Base-by-base conservation (phyloP, 2,113 vertebrate species). In the Anser cygnoides region DNA sequence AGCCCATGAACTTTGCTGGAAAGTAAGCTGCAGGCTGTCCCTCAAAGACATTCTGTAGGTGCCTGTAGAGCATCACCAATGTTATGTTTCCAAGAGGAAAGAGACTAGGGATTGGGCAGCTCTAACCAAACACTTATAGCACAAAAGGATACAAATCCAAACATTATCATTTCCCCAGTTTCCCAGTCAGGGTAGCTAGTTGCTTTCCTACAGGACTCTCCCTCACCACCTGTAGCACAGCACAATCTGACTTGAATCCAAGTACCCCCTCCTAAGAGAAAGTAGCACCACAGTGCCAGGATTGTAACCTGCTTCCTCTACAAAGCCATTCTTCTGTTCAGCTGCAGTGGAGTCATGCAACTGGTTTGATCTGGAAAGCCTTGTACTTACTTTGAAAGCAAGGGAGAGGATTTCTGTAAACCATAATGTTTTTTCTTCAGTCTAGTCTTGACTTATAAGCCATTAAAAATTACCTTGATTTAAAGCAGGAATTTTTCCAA, bases 381-480 rank as follows among this genome's bases (percentile, higher is more conserved):
- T 54, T 63, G 39, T 55, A 20, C 44, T 84, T 55, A 20, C 44
- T 84, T 15, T 73, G 74, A 87, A 77, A 15, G 44, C 61, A 90
- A 89, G 9, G 20, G 61, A 84, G 61, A 81, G 11, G 10, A 46
- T 61, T 94, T 81, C 33, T 88, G 20, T 75, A 81, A 93, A 74
- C 12, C 2, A 0, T 26, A 0, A 43, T 71, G 66, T 63, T 68
- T 63, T 84, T 92, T 20, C 78, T 75, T 74, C 57, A 80, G 68
- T 44, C 19, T 39, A 11, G 22, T 39, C 83, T 74, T 77, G 39
- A 86, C 44, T 81, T 68, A 90, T 0, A 6, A 88, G 57, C 73
- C 58, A 52, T 84, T 93, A 86, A 94, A 94, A 63, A 63, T 94
- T 90, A 94, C 85, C 79, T 93, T 88, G 57, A 93, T 65, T 89